Evolutionary conservation across 2,797 vertebrate species (phyloP), one percentile per base, ranked within the genome.

Genomic region (Gambelia wislizenii): DNA sequence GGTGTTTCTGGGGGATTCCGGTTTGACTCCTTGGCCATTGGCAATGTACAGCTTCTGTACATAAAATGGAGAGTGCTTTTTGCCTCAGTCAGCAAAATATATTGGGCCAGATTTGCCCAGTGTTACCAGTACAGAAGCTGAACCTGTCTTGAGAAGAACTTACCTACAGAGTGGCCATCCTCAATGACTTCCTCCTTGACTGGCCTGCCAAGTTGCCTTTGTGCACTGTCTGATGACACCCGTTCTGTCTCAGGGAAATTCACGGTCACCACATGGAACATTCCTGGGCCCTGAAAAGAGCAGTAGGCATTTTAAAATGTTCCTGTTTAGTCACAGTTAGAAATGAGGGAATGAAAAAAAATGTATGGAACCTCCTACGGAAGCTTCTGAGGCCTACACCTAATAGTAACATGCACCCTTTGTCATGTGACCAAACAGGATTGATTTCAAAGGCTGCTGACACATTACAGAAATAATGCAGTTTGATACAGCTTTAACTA

Each of bases 191-290:
- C 89, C 33, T 86, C 44, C 25, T 89, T 89, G 70, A 89, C 33
- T 1, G 44, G n/a, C 56, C 70, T 75, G 67, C 56, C 84, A 33
- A 75, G 67, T 2, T 39, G 88, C 18, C 69, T 52, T 14, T 42
- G 39, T 1, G 39, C 54, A 5, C n/a, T 61, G 12, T 25, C 54
- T 0, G 56, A 30, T 0, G 27, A 33, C 0, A 6, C n/a, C 9
- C 13, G 78, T 12, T 89, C 89, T 0, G 84, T 20, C 0, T 89
- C 89, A 8, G 89, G 89, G 36, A 86, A 89, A 83, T 76, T 82
- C 69, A 89, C 89, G 0, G 89, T 89, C 78, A 89, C 89, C 56
- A 89, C 89, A 7, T 33, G 78, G 72, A 89, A 89, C 89, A 89
- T 86, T 67, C 70, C 89, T 6, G 89, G 56, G 27, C 56, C 78